A percentile compares a stretch with the other conserved stretches of the same genome.
phyloP scores from a whole-genome alignment of 2,113 vertebrate genomes.

The Etheostoma spectabile region DNA sequence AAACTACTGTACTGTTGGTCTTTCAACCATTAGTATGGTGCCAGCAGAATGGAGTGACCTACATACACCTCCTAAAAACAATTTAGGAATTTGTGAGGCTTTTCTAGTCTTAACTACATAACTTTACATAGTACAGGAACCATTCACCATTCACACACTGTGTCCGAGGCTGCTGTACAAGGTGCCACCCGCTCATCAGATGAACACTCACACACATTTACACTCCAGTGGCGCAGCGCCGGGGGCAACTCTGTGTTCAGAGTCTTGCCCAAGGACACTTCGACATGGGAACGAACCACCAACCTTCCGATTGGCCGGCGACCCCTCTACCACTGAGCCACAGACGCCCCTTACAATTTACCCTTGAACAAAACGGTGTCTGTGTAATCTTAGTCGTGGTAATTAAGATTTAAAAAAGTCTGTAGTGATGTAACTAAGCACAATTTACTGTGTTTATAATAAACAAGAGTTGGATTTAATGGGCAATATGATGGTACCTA shows the following conservation, averaged over 20 bases:
- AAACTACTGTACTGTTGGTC: constrained; percentile 50
- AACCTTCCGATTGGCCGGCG: too few relatives aligned
- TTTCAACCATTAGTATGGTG: constrained; percentile 47
- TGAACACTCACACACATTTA: too few relatives aligned
- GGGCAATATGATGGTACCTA: constrained; percentile 3
- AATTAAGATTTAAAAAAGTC: constrained; percentile 39
- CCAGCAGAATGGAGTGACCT: constrained; percentile 53
- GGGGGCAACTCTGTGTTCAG: too few relatives aligned
- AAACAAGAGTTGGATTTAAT: neutral
- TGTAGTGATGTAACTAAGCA: constrained; percentile 12
- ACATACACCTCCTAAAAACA: constrained; percentile 40
- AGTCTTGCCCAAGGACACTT: too few relatives aligned
- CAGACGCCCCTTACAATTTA: neutral
- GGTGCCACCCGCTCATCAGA: too few relatives aligned
- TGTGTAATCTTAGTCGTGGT: constrained; percentile 12
- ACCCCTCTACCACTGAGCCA: too few relatives aligned
- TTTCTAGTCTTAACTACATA: too few relatives aligned
- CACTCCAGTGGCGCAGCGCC: too few relatives aligned
- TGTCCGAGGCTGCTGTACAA: too few relatives aligned
- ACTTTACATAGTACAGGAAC: too few relatives aligned
- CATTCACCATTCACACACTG: too few relatives aligned
- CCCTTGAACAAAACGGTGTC: neutral
- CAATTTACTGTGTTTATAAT: neutral
- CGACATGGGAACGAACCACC: too few relatives aligned
- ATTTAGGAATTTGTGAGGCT: neutral